phyloP scores from a whole-genome alignment of 2,888 invertebrate genomes.

The Seira musarum region DNA sequence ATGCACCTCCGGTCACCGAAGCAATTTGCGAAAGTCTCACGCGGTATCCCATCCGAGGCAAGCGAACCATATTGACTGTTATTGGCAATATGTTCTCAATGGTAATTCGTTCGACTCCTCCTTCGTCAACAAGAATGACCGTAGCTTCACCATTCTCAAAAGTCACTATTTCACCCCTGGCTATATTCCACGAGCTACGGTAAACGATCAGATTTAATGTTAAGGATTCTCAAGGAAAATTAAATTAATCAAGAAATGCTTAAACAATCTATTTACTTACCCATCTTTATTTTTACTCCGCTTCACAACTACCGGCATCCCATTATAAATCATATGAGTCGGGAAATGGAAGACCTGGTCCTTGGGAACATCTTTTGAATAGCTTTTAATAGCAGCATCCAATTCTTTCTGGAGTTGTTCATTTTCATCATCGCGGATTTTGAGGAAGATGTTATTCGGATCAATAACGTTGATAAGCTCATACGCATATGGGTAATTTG shows the following conservation, averaged over 20 bases:
- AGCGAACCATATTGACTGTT: constrained; percentile 12
- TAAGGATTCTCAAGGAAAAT: too few species aligned
- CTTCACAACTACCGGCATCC: constrained; percentile 45
- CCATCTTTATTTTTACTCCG: neutral
- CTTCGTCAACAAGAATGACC: constrained; percentile 26
- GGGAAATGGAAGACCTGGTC: neutral
- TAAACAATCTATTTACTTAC: neutral
- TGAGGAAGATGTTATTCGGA: constrained; percentile 23
- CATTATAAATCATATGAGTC: too few species aligned
- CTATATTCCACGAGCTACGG: neutral
- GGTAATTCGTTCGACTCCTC: neutral
- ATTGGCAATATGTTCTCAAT: constrained; percentile 4
- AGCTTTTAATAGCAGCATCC: neutral
- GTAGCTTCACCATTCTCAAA: neutral
- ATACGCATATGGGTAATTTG: neutral
- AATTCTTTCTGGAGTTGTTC: neutral
- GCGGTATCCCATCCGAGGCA: constrained; percentile 25
- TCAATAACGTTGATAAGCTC: neutral
- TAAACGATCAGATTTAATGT: too few species aligned
- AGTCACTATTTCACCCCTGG: constrained; percentile 17
- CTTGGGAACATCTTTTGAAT: neutral
- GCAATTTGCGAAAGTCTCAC: constrained; percentile 22
- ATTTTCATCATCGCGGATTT: constrained; percentile 9
- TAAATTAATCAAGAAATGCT: neutral
- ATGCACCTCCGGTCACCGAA: neutral